These are phyloP conservation scores for Eustalomyia histrio DNA, from an alignment of 2,888 invertebrate species.

Conservation along the genomic window DNA sequence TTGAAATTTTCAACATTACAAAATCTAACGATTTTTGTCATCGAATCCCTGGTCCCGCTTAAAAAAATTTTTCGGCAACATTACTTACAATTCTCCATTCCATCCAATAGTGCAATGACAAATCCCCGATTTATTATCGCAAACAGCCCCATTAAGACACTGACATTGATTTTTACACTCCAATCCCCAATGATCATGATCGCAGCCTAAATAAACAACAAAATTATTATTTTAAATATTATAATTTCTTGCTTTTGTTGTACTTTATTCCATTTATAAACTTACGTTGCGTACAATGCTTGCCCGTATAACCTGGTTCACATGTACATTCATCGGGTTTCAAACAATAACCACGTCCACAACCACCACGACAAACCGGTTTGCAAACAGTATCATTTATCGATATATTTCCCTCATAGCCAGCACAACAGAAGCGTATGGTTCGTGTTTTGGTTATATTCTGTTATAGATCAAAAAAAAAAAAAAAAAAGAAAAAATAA, in stretches of 20 bases:
- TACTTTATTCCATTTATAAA: background rate
- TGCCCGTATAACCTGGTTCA: slow-evolving; percentile 80
- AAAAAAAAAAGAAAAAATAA: background rate
- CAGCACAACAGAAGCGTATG: slow-evolving; percentile 88
- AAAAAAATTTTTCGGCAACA: too few species aligned
- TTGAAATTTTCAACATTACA: too few species aligned
- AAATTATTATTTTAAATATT: slow-evolving; percentile 1
- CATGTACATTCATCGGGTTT: slow-evolving; percentile 83
- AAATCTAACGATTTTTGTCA: too few species aligned
- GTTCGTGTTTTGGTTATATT: slow-evolving; percentile 84
- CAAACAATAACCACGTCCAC: slow-evolving; percentile 81
- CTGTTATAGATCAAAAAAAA: slow-evolving; percentile 81
- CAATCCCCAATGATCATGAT: slow-evolving; percentile 86
- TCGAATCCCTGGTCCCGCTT: too few species aligned
- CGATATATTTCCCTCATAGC: slow-evolving; percentile 82
- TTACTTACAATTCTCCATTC: slow-evolving; percentile 84
- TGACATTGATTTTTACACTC: slow-evolving; percentile 85
- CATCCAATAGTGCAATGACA: slow-evolving; percentile 86
- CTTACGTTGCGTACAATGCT: slow-evolving; percentile 78
- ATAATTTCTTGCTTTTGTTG: background rate
- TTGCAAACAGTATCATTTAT: slow-evolving; percentile 78
- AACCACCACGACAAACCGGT: slow-evolving; percentile 78
- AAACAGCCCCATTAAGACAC: slow-evolving; percentile 83
- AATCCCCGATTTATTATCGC: slow-evolving; percentile 83
- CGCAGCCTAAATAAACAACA: slow-evolving; percentile 82